Percentiles rank a stretch among this genome's conserved stretches.
Evolutionary conservation across 2,888 invertebrate species (phyloP).

Genomic region (Willowsia nigromaculata): DNA sequence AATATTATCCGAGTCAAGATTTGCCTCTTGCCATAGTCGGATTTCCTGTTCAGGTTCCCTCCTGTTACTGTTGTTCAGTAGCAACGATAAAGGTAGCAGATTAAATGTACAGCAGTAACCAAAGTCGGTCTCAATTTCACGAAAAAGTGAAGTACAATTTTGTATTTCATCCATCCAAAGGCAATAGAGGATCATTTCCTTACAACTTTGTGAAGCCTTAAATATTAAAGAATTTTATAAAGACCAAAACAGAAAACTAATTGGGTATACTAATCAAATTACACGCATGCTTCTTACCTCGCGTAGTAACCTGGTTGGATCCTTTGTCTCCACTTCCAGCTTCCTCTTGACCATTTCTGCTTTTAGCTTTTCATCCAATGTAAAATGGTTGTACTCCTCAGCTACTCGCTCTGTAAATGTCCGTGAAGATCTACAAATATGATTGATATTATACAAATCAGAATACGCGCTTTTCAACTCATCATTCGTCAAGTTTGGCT

Average conservation of each 20-base stretch:
- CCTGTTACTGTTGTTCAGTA: conserved; percentile 1
- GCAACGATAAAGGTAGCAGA: conserved; percentile 84
- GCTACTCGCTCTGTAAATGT: conserved; percentile 69
- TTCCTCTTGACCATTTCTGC: conserved; percentile 17
- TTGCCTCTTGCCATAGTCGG: conserved; percentile 15
- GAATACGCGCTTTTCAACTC: conserved; percentile 1
- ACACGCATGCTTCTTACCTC: background rate
- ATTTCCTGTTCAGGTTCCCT: conserved; percentile 5
- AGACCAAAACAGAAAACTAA: background rate
- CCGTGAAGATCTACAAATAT: conserved; percentile 62
- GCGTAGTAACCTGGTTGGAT: conserved; percentile 2
- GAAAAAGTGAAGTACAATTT: conserved; percentile 86
- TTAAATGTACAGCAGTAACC: conserved; percentile 88
- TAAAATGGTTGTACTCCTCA: conserved; percentile 15
- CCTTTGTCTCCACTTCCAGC: background rate
- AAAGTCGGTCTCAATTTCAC: conserved; percentile 89
- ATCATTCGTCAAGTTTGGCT: background rate
- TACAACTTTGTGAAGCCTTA: conserved; percentile 81
- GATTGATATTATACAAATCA: conserved; percentile 48
- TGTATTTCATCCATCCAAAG: conserved; percentile 84
- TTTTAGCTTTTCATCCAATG: background rate
- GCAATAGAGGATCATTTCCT: conserved; percentile 87
- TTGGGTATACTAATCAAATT: background rate
- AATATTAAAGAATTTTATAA: background rate
- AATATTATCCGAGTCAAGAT: conserved; percentile 46